Evolutionary conservation across 1,140 invertebrate species (phyloP).

Genomic region (Idris sp.): DNA sequence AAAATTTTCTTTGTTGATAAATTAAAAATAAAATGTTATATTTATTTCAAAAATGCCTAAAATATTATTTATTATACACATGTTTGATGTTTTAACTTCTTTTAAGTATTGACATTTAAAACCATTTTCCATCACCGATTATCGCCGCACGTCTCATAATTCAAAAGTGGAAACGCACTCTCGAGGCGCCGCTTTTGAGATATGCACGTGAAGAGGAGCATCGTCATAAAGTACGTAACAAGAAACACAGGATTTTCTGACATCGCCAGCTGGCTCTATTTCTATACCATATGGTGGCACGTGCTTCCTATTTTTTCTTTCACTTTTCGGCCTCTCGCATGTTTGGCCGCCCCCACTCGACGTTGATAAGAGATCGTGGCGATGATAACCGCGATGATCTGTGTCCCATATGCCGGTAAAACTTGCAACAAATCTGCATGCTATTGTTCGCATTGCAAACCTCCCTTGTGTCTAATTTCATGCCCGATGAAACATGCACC

Average conservation of each 20-base stretch:
- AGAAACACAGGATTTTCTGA: slow-evolving; percentile 30
- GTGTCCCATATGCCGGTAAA: slow-evolving; percentile 31
- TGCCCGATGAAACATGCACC: slow-evolving; percentile 41
- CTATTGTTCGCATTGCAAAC: slow-evolving; percentile 30
- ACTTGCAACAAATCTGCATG: slow-evolving; percentile 48
- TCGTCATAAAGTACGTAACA: slow-evolving; percentile 33
- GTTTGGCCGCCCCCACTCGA: slow-evolving; percentile 33
- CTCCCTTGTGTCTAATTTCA: slow-evolving; percentile 45
- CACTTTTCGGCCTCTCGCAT: slow-evolving; percentile 8
- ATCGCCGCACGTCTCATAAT: slow-evolving; percentile 1
- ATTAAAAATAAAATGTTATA: too few relatives aligned
- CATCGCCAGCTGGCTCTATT: slow-evolving; percentile 49
- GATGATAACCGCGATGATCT: slow-evolving; percentile 50
- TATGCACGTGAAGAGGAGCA: slow-evolving; percentile 13
- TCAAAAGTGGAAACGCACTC: not conserved
- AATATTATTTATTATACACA: too few relatives aligned
- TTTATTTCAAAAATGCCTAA: too few relatives aligned
- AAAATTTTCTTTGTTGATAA: too few relatives aligned
- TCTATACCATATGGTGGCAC: slow-evolving; percentile 55
- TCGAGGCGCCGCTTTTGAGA: slow-evolving; percentile 14
- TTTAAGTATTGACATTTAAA: too few relatives aligned
- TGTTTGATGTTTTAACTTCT: too few relatives aligned
- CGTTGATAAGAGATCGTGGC: slow-evolving; percentile 56
- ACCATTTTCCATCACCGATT: too few relatives aligned
- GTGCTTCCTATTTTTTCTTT: slow-evolving; percentile 33